Evolutionary conservation across 2,888 invertebrate species (phyloP), one percentile per base, ranked within the genome.

Genomic region (Augiades crinisus): DNA sequence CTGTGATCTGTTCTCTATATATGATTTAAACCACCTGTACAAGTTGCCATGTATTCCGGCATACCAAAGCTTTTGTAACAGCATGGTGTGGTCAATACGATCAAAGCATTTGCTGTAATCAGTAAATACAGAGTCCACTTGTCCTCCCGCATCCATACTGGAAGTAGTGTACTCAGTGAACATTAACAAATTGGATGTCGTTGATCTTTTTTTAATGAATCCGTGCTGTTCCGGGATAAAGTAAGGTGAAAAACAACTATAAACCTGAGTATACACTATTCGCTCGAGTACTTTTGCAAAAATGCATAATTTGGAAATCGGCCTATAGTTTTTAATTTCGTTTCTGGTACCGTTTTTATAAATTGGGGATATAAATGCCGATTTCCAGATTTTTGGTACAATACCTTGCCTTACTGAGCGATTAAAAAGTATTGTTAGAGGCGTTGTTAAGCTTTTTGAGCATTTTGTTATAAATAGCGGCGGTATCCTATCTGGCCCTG

Each of bases 61-160:
- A 6, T 8, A 21, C 1, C 13, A 31, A 6, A 55, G 46, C 34
- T 50, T 57, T 5, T 31, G 5, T 8, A 55, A 13, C 0, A 60
- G 40, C 5, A 57, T 27, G 0, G 33, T 7, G 22, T 61, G 58
- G 14, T 58, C 53, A 6, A 60, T 52, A 0, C 41, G 22, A 17
- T 60, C 58, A 44, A 56, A 60, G 4, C 53, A 54, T 27, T 58
- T 58, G 13, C 46, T 51, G 13, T 54, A 59, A 36, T 62, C 58
- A 0, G 60, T 58, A 7, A 53, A 58, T 1, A 60, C 24, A 0
- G 46, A 40, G 10, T 59, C 60, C 6, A 57, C 54, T 14, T 56
- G 56, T 1, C 8, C 36, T 4, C 53, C 50, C 1, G 13, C 13
- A 12, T 38, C 38, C 38, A 38, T 38, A 1, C 27, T 10, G 2